A percentile compares a stretch with the other conserved stretches of the same genome.
Evolutionary conservation across 2,888 invertebrate species (phyloP).

Genomic region (Petrolisthes cinctipes): DNA sequence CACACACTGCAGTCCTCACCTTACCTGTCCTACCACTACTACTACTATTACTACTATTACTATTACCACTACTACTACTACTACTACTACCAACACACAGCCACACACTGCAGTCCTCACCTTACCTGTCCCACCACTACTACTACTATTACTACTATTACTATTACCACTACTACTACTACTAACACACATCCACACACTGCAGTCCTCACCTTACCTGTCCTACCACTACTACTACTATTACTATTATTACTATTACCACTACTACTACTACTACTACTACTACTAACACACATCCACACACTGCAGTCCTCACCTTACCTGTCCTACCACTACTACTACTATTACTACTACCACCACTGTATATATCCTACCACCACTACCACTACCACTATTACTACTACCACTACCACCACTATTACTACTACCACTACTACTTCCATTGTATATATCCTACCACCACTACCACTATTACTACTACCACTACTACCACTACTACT

Average conservation of each 20-base stretch:
- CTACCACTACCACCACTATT: background rate
- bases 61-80: too few relatives aligned
- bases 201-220: background rate
- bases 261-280: too few relatives aligned
- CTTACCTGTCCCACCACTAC: background rate
- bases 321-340: background rate
- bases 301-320: background rate
- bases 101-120: background rate
- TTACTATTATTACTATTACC: too few relatives aligned
- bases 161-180: too few relatives aligned
- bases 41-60: background rate
- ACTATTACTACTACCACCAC: too few relatives aligned
- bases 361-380: too few relatives aligned
- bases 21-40: background rate
- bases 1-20: background rate
- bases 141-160: background rate
- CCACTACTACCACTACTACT: background rate
- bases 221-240: background rate
- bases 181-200: slow-evolving; percentile 7
- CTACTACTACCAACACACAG: slow-evolving; percentile 10
- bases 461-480: too few relatives aligned
- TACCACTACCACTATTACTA: background rate
- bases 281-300: background rate
- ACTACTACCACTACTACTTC: background rate
- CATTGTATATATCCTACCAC: too few relatives aligned